Percentiles rank a stretch among this genome's conserved stretches.
Evolutionary conservation across 2,888 invertebrate species (phyloP).

Genomic region (Tupiocoris notatus): DNA sequence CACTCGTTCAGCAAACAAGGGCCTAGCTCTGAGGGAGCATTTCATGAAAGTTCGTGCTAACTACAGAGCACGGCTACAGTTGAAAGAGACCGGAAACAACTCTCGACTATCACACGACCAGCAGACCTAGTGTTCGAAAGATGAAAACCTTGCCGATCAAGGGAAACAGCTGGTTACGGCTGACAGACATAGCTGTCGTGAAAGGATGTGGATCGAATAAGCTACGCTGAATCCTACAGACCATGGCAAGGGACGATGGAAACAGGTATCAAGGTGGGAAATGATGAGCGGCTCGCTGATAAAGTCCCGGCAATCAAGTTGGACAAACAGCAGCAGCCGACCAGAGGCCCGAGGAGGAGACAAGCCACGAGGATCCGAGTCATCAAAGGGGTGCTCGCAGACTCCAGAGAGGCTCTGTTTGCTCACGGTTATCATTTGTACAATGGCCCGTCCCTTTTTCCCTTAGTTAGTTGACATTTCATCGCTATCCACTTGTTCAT

Average conservation of each 20-base stretch:
- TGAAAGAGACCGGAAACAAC: not conserved
- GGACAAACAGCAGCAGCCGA: constrained; percentile 17
- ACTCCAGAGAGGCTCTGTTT: constrained; percentile 14
- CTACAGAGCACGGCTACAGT: too few species aligned
- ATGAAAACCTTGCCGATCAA: not conserved
- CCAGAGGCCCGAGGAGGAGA: not conserved
- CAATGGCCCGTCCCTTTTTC: constrained; percentile 28
- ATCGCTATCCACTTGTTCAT: constrained; percentile 34
- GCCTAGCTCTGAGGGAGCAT: too few species aligned
- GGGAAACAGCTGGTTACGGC: not conserved
- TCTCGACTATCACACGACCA: not conserved
- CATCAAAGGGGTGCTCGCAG: constrained; percentile 7
- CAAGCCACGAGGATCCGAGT: not conserved
- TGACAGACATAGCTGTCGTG: not conserved
- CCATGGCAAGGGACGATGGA: not conserved
- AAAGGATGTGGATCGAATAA: not conserved
- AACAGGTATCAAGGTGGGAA: not conserved
- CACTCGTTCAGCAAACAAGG: too few species aligned
- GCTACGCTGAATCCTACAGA: not conserved
- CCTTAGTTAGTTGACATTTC: constrained; percentile 39
- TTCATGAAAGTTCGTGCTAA: too few species aligned
- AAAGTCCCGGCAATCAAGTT: constrained; percentile 29
- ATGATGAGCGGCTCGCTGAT: not conserved
- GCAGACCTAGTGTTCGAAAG: not conserved
- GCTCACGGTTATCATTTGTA: constrained; percentile 33